Evolutionary conservation across 2,797 vertebrate genomes (phyloP), one percentile per base, ranked within the genome.

Genomic region (Microhierax caerulescens): DNA sequence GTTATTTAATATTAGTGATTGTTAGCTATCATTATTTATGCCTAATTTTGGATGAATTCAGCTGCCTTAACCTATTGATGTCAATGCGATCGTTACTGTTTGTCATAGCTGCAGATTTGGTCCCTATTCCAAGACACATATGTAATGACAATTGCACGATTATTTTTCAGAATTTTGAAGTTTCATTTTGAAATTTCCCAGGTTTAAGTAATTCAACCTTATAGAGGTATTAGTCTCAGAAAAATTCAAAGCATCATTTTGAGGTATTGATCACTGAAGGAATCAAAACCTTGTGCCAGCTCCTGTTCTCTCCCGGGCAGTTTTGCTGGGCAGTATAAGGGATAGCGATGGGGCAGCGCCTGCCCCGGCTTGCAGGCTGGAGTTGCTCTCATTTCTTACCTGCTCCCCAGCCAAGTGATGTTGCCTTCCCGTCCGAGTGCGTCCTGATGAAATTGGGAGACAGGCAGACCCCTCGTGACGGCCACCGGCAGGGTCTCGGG

Each of bases 71-170:
- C 47, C 32, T 30, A 0, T 7, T 18, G 75, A 5, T 30, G 67
- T 39, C 32, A 10, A 1, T 2, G 2, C 34, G 36, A 4, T 12
- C 2, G 3, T 67, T 20, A 7, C 47, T 18, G 1, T 47, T 41
- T 25, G 61, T 2, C 1, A 2, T 3, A 67, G 41, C 34, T 23
- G 37, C 19, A n/a, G 61, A 4, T 36, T 34, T 27, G 47, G 21
- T 50, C 48, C 73, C 73, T 27, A 0, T 60, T 39, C 50, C 61
- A 18, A 34, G 34, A 6, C 16, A 20, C 0, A 13, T 1, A 11
- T 37, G 7, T 32, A 7, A 41, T 5, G 10, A 23, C 36, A 28
- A 0, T 14, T 17, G n/a, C 3, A 1, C 19, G 5, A 2, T 13
- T 15, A 8, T 34, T 63, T 27, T 25, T 39, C 51, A 36, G n/a